A percentile compares a stretch with the other conserved stretches of the same genome.
These are phyloP conservation scores for Strix aluco DNA, from an alignment of 2,113 vertebrate genomes.

Conservation along the genomic window DNA sequence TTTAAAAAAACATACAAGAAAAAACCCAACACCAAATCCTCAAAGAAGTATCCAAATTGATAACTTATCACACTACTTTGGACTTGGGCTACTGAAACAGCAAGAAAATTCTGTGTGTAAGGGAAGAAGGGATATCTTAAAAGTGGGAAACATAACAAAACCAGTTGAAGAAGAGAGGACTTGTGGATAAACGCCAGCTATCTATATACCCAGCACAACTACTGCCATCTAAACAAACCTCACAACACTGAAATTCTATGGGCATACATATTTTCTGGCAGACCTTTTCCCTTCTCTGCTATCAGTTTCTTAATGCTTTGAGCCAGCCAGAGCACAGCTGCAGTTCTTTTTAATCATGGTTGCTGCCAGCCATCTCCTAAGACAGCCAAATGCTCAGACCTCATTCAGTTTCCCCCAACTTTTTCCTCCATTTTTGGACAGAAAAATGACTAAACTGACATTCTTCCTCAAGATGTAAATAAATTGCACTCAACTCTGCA, in stretches of 20 bases:
- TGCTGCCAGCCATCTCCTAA: slow-evolving; percentile 4
- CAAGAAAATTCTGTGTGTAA: not conserved
- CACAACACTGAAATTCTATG: not conserved
- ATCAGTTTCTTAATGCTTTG: not conserved
- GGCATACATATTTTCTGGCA: not conserved
- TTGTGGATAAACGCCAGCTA: not conserved
- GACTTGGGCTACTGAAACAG: not conserved
- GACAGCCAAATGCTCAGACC: not conserved
- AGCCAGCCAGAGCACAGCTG: slow-evolving; percentile 21
- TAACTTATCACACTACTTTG: not conserved
- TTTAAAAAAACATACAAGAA: not conserved
- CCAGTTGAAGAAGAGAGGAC: not conserved
- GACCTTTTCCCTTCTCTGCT: not conserved
- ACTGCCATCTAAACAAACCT: not conserved
- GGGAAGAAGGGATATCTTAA: not conserved
- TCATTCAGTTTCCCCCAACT: not conserved
- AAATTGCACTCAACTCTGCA: not conserved
- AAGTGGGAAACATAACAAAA: not conserved
- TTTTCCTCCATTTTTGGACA: not conserved
- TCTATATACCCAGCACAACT: not conserved
- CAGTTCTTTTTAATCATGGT: not conserved
- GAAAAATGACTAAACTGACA: not conserved
- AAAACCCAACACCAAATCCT: not conserved
- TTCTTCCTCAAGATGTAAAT: not conserved
- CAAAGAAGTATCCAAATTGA: not conserved